phyloP scores from a whole-genome alignment of 2,113 vertebrate species.

The Cnemophilus loriae region DNA sequence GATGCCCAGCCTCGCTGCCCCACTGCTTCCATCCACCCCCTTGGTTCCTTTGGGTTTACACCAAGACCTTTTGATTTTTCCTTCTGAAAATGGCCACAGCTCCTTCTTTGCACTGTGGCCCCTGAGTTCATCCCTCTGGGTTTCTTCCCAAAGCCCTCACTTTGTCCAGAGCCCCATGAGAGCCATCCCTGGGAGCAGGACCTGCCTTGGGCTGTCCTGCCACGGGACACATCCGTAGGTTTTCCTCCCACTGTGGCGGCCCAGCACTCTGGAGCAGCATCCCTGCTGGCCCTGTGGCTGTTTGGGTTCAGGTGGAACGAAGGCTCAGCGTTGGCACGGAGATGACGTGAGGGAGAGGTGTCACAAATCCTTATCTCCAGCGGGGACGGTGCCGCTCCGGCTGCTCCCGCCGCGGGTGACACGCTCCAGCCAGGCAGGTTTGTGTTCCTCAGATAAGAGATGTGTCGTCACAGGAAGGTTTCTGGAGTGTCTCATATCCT shows the following conservation, averaged over 20 bases:
- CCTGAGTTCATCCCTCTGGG: fast-evolving
- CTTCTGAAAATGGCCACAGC: not conserved
- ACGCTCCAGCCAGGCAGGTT: not conserved
- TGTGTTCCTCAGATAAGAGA: conserved; percentile 27
- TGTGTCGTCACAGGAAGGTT: not conserved
- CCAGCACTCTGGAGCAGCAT: not conserved
- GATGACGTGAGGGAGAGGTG: not conserved
- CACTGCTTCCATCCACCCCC: not conserved
- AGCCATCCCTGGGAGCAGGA: not conserved
- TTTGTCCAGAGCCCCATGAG: not conserved
- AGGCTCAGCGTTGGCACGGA: not conserved
- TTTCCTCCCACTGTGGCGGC: not conserved
- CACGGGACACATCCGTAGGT: fast-evolving
- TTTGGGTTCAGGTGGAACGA: not conserved
- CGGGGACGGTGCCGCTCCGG: not conserved
- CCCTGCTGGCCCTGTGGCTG: not conserved
- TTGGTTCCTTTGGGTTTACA: not conserved
- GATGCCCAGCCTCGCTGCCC: not conserved
- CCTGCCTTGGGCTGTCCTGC: not conserved
- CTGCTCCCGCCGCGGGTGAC: not conserved
- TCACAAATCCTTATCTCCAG: not conserved
- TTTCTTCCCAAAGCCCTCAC: not conserved
- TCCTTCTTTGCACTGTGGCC: not conserved
- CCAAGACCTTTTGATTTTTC: not conserved
- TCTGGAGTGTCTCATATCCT: not conserved